Base-by-base conservation (phyloP, 2,113 vertebrate genomes). In the Lycocorax pyrrhopterus region DNA sequence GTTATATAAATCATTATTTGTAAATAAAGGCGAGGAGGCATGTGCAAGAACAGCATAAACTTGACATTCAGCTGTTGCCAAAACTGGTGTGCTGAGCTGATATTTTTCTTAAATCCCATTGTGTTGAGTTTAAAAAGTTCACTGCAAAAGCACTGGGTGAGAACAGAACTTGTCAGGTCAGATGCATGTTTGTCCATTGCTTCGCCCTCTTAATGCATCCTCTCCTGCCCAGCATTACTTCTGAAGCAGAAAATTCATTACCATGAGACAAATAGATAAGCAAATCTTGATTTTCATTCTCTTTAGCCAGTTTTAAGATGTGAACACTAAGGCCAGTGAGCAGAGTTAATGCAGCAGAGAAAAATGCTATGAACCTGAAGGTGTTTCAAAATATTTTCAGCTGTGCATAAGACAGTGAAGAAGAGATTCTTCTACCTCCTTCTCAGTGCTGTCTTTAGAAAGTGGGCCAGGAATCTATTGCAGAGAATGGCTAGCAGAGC, bases 21-120 rank as follows among this genome's bases (percentile, higher is more conserved):
- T 43, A 87, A 89, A 79, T 93, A 90, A 84, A 68, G 27, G 33
- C 37, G 4, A 91, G 84, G 39, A 59, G 47, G 30, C 64, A 69
- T 94, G 64, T 76, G 85, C 84, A 93, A 96, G 47, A 92, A 72
- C 93, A 90, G 90, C 83, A 92, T 62, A 85, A 91, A 94, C 35
- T 82, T 77, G 90, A 81, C 86, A 90, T 93, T 94, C 77, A 87
- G 63, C 69, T 43, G 25, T 73, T 92, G 92, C 87, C 91, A 94
- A 92, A 92, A 89, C 16, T 82, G 37, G 69, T 96, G 66, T 82
- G 85, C 89, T 97, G 79, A 95, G 73, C 37, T 67, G 85, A 79
- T 83, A 66, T 30, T 94, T 94, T 82, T 46, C 89, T 91, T 90
- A 72, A 93, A 89, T 82, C 55, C 85, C 37, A 75, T 95, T 96